Percentiles rank a stretch among this genome's conserved stretches.
These are phyloP conservation scores for Saccopteryx leptura DNA, from an alignment of 2,113 vertebrate genomes.

Conservation along the genomic window DNA sequence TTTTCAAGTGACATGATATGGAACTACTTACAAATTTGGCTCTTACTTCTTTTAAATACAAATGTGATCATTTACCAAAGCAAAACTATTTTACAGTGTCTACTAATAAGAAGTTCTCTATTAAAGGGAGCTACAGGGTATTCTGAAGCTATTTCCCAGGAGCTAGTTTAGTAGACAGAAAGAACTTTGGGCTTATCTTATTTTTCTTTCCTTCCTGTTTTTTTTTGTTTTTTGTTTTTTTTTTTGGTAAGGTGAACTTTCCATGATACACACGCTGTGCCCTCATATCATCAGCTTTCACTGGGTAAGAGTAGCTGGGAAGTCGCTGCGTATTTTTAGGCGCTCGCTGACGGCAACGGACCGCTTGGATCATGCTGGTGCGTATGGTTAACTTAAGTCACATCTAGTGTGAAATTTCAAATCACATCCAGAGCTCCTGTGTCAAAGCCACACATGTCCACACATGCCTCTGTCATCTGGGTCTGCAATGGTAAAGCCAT, in stretches of 20 bases:
- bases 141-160: constrained; percentile 67
- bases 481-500: constrained; percentile 89
- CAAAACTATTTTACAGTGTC: constrained; percentile 71
- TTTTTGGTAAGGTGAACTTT: constrained; percentile 75
- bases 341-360: constrained; percentile 77
- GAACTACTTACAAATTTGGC: constrained; percentile 65
- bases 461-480: constrained; percentile 94
- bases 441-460: constrained; percentile 96
- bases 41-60: constrained; percentile 60
- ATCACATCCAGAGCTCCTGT: constrained; percentile 93
- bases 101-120: constrained; percentile 50
- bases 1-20: constrained; percentile 75
- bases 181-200: constrained; percentile 67
- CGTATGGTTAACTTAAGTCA: constrained; percentile 89
- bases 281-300: constrained; percentile 54
- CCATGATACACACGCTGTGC: constrained; percentile 67
- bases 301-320: constrained; percentile 76
- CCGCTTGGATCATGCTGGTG: constrained; percentile 63
- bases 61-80: constrained; percentile 73
- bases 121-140: constrained; percentile 79
- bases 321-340: constrained; percentile 61
- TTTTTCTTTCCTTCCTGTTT: constrained; percentile 62
- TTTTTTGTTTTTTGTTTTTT: background rate
- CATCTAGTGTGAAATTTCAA: constrained; percentile 91
- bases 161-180: constrained; percentile 64